phyloP scores from a whole-genome alignment of 1,140 invertebrate species.

The Daktulosphaira vitifoliae region DNA sequence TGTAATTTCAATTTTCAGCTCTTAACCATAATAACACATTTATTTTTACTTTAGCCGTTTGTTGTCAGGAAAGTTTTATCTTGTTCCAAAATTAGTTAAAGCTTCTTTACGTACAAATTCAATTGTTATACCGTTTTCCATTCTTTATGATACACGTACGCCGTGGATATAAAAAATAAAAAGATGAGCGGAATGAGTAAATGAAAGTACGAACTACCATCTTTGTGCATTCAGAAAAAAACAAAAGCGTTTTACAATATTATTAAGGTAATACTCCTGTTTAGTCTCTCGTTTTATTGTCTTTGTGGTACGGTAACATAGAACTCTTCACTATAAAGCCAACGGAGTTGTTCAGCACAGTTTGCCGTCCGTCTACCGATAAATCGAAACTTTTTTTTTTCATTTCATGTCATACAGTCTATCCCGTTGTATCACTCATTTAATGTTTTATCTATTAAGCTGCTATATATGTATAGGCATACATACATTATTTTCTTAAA shows the following conservation, averaged over 20 bases:
- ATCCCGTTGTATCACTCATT: background rate
- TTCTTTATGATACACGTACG: background rate
- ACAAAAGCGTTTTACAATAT: conserved; percentile 28
- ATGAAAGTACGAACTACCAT: conserved; percentile 12
- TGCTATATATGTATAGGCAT: too few relatives aligned
- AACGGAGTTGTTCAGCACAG: too few relatives aligned
- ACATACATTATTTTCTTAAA: too few relatives aligned
- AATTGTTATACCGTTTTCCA: conserved; percentile 8
- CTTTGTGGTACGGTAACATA: background rate
- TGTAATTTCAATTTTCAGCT: background rate
- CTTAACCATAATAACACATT: background rate
- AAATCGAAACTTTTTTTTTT: conserved; percentile 16
- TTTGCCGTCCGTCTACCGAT: background rate
- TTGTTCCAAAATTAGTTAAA: conserved; percentile 21
- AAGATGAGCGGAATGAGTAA: background rate
- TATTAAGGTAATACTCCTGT: conserved; percentile 24
- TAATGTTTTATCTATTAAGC: too few relatives aligned
- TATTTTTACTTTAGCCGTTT: background rate
- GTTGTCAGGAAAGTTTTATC: conserved; percentile 16
- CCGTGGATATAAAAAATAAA: too few relatives aligned
- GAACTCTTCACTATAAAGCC: too few relatives aligned
- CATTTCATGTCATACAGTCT: background rate
- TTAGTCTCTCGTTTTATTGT: conserved; percentile 24
- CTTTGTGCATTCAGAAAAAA: background rate
- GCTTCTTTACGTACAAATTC: conserved; percentile 27